phyloP scores from a whole-genome alignment of 2,113 vertebrate species.

The Meleagris gallopavo region DNA sequence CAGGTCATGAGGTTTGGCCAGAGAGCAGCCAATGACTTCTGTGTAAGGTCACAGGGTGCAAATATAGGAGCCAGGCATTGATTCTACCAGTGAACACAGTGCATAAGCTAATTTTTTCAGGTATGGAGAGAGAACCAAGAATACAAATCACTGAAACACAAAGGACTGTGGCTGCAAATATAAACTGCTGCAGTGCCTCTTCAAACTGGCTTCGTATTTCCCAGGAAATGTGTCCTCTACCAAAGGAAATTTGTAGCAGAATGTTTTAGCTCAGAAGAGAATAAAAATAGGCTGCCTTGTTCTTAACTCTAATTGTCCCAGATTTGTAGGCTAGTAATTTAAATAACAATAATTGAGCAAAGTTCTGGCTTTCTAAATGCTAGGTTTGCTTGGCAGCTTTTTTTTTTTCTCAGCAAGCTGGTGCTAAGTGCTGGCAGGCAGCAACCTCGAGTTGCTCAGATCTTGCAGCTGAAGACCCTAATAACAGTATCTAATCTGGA shows the following conservation, averaged over 20 bases:
- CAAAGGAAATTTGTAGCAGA: not conserved
- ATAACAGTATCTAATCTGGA: constrained; percentile 34
- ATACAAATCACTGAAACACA: not conserved
- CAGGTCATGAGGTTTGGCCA: not conserved
- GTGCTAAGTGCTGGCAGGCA: constrained; percentile 8
- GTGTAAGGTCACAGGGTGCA: not conserved
- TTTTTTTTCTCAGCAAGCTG: constrained; percentile 1
- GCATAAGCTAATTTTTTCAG: not conserved
- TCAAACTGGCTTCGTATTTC: not conserved
- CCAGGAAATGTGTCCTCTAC: not conserved
- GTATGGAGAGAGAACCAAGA: not conserved
- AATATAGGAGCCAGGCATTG: not conserved
- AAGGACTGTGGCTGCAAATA: not conserved
- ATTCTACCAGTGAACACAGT: not conserved
- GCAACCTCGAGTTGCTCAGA: not conserved
- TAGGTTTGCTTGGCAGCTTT: constrained; percentile 38
- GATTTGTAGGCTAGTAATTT: constrained; percentile 59
- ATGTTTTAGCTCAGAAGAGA: not conserved
- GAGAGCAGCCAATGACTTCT: rapidly evolving
- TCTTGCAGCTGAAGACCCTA: constrained; percentile 19
- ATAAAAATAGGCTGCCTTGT: constrained; percentile 46
- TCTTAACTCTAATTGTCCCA: constrained; percentile 48
- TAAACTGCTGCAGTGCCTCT: not conserved
- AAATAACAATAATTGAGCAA: constrained; percentile 64
- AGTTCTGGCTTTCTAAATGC: constrained; percentile 54